Evolutionary conservation across 2,888 invertebrate species (phyloP), one percentile per base, ranked within the genome.

Genomic region (Nudaria mundana): DNA sequence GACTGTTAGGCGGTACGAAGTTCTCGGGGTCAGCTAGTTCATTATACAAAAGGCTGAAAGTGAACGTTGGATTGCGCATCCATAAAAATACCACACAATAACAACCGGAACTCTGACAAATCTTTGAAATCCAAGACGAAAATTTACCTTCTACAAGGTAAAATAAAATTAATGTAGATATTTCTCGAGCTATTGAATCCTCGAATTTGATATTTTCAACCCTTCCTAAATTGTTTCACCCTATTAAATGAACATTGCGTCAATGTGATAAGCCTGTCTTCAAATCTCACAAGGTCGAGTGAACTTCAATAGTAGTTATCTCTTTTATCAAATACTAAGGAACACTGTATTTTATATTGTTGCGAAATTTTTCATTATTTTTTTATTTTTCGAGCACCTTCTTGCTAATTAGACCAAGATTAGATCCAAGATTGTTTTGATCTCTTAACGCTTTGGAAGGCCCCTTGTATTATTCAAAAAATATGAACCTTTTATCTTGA

Each of bases 311-410:
- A 15, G n/a, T 30, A n/a, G n/a, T n/a, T n/a, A 8, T 16, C 16
- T 18, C 13, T 30, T 37, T 30, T 24, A 37, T 30, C 15, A 30
- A 24, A 37, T 24, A 24, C 16, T 15, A 20, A 16, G 12, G 10
- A 25, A 26, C 30, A 20, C 7, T 37, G 16, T 30, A 24, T 25
- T 16, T 24, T 29, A 12, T 10, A 24, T 18, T 30, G 12, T 30
- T 30, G 16, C 24, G 11, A 26, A 33, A 20, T 18, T 26, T 38
- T 25, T 38, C 31, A 38, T 38, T 38, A 38, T 26, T 26, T 26
- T 38, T 32, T 31, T 22, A 31, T 22, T 10, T 30, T 32, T 31
- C 24, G 2, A 12, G n/a, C 8, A 6, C 14, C 13, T 26, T 31
- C 11, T 16, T 7, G 18, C 7, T 24, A 37, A 30, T 37, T 30